These are phyloP conservation scores for Lordiphosa mommai DNA, from an alignment of 1,140 invertebrate genomes.

Conservation along the genomic window DNA sequence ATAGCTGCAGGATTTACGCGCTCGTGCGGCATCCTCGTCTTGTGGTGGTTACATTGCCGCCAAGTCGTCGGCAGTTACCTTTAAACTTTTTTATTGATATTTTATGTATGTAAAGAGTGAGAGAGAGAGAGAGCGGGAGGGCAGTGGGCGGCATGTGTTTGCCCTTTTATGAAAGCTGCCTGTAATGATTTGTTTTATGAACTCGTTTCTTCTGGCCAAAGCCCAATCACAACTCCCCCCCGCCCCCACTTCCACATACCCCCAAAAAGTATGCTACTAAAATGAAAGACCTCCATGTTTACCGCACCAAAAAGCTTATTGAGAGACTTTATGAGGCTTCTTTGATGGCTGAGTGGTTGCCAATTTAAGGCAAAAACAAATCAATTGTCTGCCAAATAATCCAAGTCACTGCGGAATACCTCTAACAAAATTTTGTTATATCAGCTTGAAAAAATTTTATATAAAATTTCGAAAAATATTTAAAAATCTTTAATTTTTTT, in stretches of 20 bases:
- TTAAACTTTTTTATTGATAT: slow-evolving; percentile 78
- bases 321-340: slow-evolving; percentile 3
- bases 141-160: slow-evolving; percentile 16
- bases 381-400: slow-evolving; percentile 4
- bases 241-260: not conserved
- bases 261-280: slow-evolving; percentile 7
- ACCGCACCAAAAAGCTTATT: not conserved
- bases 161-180: slow-evolving; percentile 59
- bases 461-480: too few relatives aligned
- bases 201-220: slow-evolving; percentile 37
- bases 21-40: slow-evolving; percentile 46
- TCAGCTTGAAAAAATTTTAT: too few relatives aligned
- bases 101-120: slow-evolving; percentile 60
- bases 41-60: slow-evolving; percentile 37
- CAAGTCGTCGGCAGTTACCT: slow-evolving; percentile 64
- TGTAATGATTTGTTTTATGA: slow-evolving; percentile 77
- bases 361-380: too few relatives aligned
- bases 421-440: too few relatives aligned
- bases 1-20: slow-evolving; percentile 73
- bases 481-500: too few relatives aligned
- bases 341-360: not conserved
- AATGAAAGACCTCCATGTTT: slow-evolving; percentile 1
- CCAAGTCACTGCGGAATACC: not conserved
- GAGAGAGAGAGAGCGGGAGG: too few relatives aligned
- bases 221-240: not conserved